phyloP scores from a whole-genome alignment of 2,888 invertebrate species.

The Callinectes sapidus region DNA sequence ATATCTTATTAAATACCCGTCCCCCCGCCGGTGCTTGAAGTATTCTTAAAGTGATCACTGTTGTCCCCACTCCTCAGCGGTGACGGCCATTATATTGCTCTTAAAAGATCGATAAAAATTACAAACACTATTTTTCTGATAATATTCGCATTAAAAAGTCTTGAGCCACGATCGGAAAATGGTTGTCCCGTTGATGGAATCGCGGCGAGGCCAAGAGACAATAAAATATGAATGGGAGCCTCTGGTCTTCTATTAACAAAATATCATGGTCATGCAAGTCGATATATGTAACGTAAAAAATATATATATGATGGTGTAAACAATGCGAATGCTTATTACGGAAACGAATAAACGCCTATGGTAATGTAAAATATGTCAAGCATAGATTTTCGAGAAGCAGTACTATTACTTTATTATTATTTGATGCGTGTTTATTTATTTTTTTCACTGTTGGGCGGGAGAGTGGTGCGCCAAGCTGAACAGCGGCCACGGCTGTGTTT shows the following conservation, averaged over 20 bases:
- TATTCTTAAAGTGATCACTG: not conserved
- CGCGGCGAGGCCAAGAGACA: not conserved
- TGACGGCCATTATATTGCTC: not conserved
- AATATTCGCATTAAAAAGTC: not conserved
- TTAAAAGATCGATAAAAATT: not conserved
- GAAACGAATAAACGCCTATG: not conserved
- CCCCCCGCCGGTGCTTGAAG: not conserved
- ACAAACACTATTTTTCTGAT: not conserved
- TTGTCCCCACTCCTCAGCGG: not conserved
- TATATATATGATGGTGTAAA: not conserved
- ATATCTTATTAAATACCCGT: constrained; percentile 2
- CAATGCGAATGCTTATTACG: not conserved
- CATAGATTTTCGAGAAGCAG: not conserved
- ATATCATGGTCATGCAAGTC: not conserved
- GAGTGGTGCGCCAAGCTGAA: constrained; percentile 1
- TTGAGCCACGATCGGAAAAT: not conserved
- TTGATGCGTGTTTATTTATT: not conserved
- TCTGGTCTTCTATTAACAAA: not conserved
- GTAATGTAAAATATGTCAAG: not conserved
- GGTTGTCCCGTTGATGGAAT: not conserved
- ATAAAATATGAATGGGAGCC: not conserved
- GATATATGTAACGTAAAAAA: not conserved
- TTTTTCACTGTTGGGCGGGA: not conserved
- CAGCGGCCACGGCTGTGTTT: not conserved
- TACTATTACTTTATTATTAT: not conserved